Conservation (phyloP, 2,888 invertebrate species). For the Pachymerium ferrugineum region DNA sequence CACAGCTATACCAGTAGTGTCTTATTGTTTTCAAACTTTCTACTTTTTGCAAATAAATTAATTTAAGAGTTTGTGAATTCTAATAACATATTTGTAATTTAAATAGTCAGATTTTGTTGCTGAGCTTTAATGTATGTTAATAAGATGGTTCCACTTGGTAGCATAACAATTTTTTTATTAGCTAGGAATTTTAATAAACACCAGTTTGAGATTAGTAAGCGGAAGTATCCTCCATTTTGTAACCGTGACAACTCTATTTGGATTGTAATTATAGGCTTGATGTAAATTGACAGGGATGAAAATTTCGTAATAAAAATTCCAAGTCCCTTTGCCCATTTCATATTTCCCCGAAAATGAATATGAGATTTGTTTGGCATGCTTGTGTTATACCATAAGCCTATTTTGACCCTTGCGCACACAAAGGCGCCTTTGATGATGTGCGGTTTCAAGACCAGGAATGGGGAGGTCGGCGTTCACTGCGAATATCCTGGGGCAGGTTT, state of each 20-base stretch:
- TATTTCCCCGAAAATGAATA: conserved; percentile 1
- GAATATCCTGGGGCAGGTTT: conserved; percentile 8
- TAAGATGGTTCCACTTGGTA: too few species aligned
- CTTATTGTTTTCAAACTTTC: background rate
- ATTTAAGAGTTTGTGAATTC: too few species aligned
- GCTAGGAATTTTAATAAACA: too few species aligned
- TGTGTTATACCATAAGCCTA: background rate
- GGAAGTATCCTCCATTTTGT: background rate
- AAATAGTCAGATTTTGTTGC: too few species aligned
- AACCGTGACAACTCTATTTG: conserved; percentile 3
- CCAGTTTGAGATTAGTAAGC: background rate
- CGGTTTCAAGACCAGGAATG: background rate
- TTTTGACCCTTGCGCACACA: conserved; percentile 7
- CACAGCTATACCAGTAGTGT: background rate
- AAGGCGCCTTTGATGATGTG: conserved; percentile 17
- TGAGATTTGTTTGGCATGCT: background rate
- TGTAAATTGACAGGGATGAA: background rate
- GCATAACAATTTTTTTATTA: too few species aligned
- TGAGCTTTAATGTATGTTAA: too few species aligned
- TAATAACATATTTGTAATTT: too few species aligned
- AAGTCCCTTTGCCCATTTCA: background rate
- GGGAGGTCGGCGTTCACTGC: background rate
- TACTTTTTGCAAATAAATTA: too few species aligned
- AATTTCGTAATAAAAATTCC: conserved; percentile 5
- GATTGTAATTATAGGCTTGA: background rate